These are phyloP conservation scores for Agrotis puta DNA, from an alignment of 2,888 invertebrate genomes.

Conservation along the genomic window DNA sequence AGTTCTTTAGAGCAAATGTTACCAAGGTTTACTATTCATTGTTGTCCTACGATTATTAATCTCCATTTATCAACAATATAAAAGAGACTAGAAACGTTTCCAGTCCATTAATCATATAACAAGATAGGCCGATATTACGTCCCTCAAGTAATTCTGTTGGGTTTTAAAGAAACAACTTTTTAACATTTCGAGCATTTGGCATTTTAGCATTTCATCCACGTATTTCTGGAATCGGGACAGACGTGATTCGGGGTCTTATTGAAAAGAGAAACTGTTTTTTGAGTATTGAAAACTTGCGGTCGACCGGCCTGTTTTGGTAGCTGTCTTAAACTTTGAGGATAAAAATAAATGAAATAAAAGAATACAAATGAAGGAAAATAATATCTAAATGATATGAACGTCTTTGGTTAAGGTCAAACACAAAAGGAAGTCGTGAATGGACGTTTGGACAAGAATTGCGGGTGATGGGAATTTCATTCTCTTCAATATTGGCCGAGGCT, in stretches of 20 bases:
- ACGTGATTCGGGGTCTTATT: conserved; percentile 56
- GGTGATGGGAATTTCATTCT: background rate
- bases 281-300: conserved; percentile 53
- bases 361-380: conserved; percentile 1
- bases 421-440: background rate
- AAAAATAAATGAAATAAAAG: conserved; percentile 7
- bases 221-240: conserved; percentile 52
- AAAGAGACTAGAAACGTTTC: conserved; percentile 37
- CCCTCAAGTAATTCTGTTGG: conserved; percentile 29
- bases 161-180: conserved; percentile 40
- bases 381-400: conserved; percentile 1
- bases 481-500: background rate
- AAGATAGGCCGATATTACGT: conserved; percentile 51
- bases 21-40: conserved; percentile 31
- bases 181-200: conserved; percentile 22
- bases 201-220: conserved; percentile 54
- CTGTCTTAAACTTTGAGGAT: conserved; percentile 32
- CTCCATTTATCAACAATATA: conserved; percentile 46
- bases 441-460: background rate
- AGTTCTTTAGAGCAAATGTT: conserved; percentile 6
- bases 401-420: background rate
- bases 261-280: conserved; percentile 50
- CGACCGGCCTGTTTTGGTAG: conserved; percentile 42
- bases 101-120: conserved; percentile 53
- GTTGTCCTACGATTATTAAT: conserved; percentile 40